Base-by-base conservation (phyloP, 2,888 invertebrate species). In the Halictus ligatus region DNA sequence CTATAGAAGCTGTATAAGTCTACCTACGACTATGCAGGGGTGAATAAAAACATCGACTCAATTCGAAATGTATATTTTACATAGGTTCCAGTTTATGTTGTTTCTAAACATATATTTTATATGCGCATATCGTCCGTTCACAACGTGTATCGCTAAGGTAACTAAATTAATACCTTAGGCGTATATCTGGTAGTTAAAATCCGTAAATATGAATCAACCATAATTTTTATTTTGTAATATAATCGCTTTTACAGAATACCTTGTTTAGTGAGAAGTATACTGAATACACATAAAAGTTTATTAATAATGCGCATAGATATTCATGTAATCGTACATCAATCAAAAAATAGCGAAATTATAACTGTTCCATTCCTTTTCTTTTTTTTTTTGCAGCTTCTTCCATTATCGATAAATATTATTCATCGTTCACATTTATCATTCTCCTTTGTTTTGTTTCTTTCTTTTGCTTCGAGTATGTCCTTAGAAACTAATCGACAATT, bases 191-290 rank as follows among this genome's bases (percentile, higher is more conserved):
- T 77, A 83, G 71, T 72, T 79, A 54, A 83, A 83, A 77, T 86
- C 80, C 73, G 46, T 81, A 60, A 73, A 80, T 93, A 93, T 88
- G 91, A 93, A 92, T 92, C 91, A 93, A 93, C 92, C 92, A 91
- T 90, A 90, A 91, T 91, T 94, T 69, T 92, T 92, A 92, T 93
- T 93, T 90, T 80, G 78, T 91, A 88, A 91, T 92, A 92, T 92
- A 92, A 91, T 93, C 92, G 91, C 91, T 91, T 91, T 91, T 93
- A 93, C 93, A 94, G 91, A 92, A 92, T 91, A 91, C 87, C 89
- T 91, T 85, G 86, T 89, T 90, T 86, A 91, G 88, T 91, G 90
- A 58, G 58, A 93, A 91, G 84, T 90, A 90, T 92, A 92, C 89
- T 89, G 90, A 90, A 89, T 91, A 93, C 92, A 93, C 92, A 87